Evolutionary conservation across 2,113 vertebrate species (phyloP).

Genomic region (Mustela nigripes): DNA sequence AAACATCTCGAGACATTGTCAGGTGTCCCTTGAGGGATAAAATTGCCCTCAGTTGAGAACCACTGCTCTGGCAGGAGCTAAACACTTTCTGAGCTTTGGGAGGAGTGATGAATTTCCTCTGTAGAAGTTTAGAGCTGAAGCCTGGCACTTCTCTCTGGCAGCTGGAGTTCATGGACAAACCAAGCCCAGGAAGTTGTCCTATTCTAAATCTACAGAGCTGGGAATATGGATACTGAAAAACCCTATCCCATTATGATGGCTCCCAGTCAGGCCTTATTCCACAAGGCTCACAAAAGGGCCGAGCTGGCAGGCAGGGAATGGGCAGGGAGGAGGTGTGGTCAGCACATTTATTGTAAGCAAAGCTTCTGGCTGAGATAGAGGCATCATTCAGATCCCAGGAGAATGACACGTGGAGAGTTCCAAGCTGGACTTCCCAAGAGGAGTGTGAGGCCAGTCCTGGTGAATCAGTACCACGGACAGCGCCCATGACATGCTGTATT

Average conservation of each 20-base stretch:
- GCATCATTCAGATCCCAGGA: neutral
- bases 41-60: neutral
- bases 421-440: neutral
- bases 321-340: neutral
- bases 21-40: neutral
- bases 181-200: neutral
- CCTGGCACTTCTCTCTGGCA: neutral
- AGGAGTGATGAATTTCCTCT: neutral
- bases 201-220: neutral
- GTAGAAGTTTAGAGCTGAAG: neutral
- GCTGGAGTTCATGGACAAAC: neutral
- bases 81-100: neutral
- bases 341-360: neutral
- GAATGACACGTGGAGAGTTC: neutral
- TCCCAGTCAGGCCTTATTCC: neutral
- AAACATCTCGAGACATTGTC: neutral
- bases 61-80: neutral
- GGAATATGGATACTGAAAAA: neutral
- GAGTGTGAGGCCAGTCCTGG: fast-evolving
- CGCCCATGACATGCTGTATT: neutral
- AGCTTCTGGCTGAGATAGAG: neutral
- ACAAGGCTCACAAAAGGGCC: neutral
- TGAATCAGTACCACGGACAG: slow-evolving; percentile 54
- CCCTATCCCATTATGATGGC: neutral
- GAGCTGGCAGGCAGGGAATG: neutral